Evolutionary conservation across 1,140 invertebrate species (phyloP), one percentile per base, ranked within the genome.

Genomic region (Aphelinus certus): DNA sequence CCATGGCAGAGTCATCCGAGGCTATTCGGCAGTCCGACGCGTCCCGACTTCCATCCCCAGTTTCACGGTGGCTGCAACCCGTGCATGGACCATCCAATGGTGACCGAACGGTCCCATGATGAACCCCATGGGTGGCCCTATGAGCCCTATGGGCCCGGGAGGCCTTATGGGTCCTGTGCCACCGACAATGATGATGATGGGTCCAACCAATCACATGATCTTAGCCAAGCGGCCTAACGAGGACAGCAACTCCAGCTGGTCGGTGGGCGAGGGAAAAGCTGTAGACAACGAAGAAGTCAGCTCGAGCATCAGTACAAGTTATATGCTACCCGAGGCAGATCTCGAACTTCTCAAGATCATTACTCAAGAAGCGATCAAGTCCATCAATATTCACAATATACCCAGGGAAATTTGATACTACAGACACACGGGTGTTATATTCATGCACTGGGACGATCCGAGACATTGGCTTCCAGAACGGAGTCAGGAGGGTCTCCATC

Each of bases 321-420:
- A 91, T 75, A 78, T 91, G 26, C 91, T 91, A 3, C 85, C 87
- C 1, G 89, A 26, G 26, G 26, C 91, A 1, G 91, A 93, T 83
- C 85, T 86, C 9, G 85, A 86, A 77, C 80, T 92, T 0, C 70
- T 93, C 2, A 90, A 93, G 42, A 90, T 90, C 65, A 91, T 93
- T 7, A 87, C 90, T 47, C 88, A 90, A 69, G 92, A 94, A 79
- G 90, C 91, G 0, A 93, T 92, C 77, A 92, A 92, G 74, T 93
- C 92, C n/a, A 96, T 97, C 47, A 92, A 92, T 56, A 97, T 98
- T 69, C 96, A 97, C 83, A 92, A 92, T 2, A 86, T 93, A 48
- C 91, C 92, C 0, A 90, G 95, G 80, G 95, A 97, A 83, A 93
- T 98, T 60, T 90, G 95, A 60, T 95, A 95, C 79, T 96, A 97